Percentiles rank a stretch among this genome's conserved stretches.
Conservation (phyloP, 2,888 invertebrate genomes). For the Apodemia mormo region DNA sequence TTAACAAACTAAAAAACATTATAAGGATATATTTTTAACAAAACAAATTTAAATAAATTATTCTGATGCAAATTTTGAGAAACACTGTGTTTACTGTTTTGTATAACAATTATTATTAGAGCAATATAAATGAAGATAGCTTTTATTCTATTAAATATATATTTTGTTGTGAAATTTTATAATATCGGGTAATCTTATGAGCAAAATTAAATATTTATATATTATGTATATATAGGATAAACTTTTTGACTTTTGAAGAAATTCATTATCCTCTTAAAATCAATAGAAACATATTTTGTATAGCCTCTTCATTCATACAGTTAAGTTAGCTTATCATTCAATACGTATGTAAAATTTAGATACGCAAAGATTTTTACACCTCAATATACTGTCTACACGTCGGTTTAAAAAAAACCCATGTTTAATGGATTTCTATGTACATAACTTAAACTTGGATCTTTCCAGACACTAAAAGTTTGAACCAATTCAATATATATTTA, state of each 20-base stretch:
- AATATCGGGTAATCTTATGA: neutral
- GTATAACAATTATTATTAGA: no score
- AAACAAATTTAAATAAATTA: no score
- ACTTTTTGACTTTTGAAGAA: neutral
- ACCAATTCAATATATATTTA: neutral
- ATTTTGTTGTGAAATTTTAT: neutral
- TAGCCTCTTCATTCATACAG: neutral
- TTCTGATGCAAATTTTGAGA: no score
- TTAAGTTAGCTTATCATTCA: neutral
- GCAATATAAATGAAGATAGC: no score
- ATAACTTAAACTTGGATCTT: neutral
- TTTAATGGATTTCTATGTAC: no score
- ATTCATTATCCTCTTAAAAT: neutral
- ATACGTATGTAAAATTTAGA: no score
- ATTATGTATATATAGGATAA: neutral
- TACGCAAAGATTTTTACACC: no score
- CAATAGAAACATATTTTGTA: slow-evolving; percentile 10
- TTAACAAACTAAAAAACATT: no score
- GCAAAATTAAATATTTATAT: slow-evolving; percentile 2
- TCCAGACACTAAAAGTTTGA: neutral
- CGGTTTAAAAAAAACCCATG: neutral
- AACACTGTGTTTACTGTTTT: no score
- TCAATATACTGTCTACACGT: no score
- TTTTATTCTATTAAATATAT: neutral
- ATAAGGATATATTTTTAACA: no score